Conservation (phyloP, 2,888 invertebrate species). For the Sturmia bella region DNA sequence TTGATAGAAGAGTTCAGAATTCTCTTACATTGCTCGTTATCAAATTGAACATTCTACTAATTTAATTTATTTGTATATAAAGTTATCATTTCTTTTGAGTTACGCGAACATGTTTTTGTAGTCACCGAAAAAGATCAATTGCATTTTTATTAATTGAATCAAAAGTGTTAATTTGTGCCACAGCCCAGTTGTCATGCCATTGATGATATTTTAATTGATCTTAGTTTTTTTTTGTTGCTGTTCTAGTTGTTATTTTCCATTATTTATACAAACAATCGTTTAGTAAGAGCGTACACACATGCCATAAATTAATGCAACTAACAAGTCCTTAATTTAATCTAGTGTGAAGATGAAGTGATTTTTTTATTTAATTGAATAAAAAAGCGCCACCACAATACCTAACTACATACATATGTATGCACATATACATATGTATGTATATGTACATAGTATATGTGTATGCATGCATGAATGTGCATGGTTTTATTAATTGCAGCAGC, state of each 20-base stretch:
- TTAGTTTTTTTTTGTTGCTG: conserved; percentile 3
- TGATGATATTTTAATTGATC: conserved; percentile 37
- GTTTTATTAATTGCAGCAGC: not conserved
- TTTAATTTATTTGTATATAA: not conserved
- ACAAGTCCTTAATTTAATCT: conserved; percentile 21
- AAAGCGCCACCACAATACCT: conserved; percentile 7
- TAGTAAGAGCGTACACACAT: conserved; percentile 2
- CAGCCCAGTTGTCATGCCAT: conserved; percentile 3
- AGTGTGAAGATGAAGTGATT: conserved; percentile 30
- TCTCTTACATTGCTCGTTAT: no score
- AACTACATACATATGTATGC: not conserved
- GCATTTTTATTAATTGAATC: conserved; percentile 27
- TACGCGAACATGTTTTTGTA: not conserved
- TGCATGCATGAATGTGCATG: not conserved
- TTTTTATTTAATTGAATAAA: conserved; percentile 29
- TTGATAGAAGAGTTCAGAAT: no score
- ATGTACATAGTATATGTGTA: no score
- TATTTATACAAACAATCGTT: conserved; percentile 34
- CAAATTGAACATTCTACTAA: not conserved
- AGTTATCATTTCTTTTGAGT: not conserved
- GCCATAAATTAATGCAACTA: conserved; percentile 19
- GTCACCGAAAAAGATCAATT: conserved; percentile 22
- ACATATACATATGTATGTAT: no score
- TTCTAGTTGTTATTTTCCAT: conserved; percentile 47
- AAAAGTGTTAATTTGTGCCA: not conserved